A percentile compares a stretch with the other conserved stretches of the same genome.
phyloP scores from a whole-genome alignment of 2,888 invertebrate species.

The Drosophila fulvimacula region DNA sequence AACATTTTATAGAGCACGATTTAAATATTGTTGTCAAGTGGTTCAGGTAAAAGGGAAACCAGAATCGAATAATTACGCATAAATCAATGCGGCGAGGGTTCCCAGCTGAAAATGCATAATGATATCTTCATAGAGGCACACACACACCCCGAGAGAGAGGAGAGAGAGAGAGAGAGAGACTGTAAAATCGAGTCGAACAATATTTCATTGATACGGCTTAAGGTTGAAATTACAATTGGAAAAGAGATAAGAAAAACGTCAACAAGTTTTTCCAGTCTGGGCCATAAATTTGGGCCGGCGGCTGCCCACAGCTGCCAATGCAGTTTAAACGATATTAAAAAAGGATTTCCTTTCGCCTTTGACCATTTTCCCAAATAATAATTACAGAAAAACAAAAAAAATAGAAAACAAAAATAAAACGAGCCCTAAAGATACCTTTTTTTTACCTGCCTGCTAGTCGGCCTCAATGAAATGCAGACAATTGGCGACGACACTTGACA shows the following conservation, averaged over 20 bases:
- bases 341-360: slow-evolving; percentile 74
- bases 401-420: slow-evolving; percentile 33
- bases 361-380: slow-evolving; percentile 59
- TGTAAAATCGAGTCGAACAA: slow-evolving; percentile 54
- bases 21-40: slow-evolving; percentile 58
- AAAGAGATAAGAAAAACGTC: slow-evolving; percentile 80
- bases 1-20: slow-evolving; percentile 64
- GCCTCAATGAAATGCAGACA: slow-evolving; percentile 70
- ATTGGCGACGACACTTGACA: slow-evolving; percentile 77
- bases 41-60: slow-evolving; percentile 33
- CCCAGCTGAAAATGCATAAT: slow-evolving; percentile 67
- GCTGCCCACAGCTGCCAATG: slow-evolving; percentile 30
- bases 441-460: slow-evolving; percentile 56
- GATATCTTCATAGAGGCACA: slow-evolving; percentile 68
- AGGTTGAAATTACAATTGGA: slow-evolving; percentile 27
- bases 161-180: background rate
- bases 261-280: slow-evolving; percentile 69
- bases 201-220: slow-evolving; percentile 69
- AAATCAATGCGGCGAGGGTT: slow-evolving; percentile 57
- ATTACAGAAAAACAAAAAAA: slow-evolving; percentile 57
- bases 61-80: slow-evolving; percentile 57
- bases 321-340: slow-evolving; percentile 68
- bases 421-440: slow-evolving; percentile 17
- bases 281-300: slow-evolving; percentile 75
- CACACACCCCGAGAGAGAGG: too few species aligned